phyloP scores from a whole-genome alignment of 2,797 vertebrate genomes.

The Somateria mollissima region DNA sequence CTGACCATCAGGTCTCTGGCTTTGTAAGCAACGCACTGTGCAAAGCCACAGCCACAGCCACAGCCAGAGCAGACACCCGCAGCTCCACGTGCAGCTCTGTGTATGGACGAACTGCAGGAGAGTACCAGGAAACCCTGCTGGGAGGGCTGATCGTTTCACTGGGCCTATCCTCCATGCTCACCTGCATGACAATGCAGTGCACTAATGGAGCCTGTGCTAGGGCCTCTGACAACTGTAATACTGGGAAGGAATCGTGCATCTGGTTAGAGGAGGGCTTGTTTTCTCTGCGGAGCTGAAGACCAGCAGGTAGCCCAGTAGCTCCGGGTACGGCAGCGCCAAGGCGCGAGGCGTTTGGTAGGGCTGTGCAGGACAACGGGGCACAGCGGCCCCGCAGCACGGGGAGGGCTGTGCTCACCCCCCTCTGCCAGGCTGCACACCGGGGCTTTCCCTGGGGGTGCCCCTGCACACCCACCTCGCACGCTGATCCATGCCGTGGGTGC shows the following conservation, averaged over 20 bases:
- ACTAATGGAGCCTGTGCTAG: background rate
- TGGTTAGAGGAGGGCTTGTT: background rate
- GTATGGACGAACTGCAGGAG: fast-evolving
- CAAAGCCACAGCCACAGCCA: background rate
- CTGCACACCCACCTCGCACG: background rate
- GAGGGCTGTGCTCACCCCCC: background rate
- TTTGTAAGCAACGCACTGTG: fast-evolving
- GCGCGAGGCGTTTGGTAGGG: fast-evolving
- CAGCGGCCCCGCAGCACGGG: background rate
- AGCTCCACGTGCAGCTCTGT: fast-evolving
- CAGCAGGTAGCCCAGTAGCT: background rate
- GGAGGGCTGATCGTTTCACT: fast-evolving
- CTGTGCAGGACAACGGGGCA: background rate
- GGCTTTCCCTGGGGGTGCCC: background rate
- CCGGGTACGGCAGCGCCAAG: fast-evolving
- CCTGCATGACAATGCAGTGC: background rate
- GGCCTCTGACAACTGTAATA: background rate
- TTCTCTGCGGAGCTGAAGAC: background rate
- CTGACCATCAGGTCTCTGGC: background rate
- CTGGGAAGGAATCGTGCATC: background rate
- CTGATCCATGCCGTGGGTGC: background rate
- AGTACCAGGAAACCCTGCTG: background rate
- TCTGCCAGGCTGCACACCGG: background rate
- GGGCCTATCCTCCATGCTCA: background rate
- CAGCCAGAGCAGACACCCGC: background rate